phyloP scores from a whole-genome alignment of 2,113 vertebrate genomes.

The Lonchura striata region DNA sequence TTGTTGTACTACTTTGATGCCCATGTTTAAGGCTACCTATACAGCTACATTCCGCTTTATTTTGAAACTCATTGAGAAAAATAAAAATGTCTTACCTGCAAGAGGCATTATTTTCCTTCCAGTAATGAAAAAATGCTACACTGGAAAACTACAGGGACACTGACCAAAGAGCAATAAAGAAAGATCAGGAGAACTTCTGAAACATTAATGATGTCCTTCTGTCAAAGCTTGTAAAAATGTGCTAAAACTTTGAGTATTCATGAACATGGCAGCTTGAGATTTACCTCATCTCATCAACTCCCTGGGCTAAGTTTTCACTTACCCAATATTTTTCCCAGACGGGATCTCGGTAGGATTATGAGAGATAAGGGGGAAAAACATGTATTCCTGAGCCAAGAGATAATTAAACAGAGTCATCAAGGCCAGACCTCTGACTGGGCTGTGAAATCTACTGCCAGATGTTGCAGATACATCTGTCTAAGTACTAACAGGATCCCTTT shows the following conservation, averaged over 20 bases:
- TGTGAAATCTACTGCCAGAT: conserved; percentile 56
- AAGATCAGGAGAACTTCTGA: conserved; percentile 56
- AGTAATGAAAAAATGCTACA: conserved; percentile 49
- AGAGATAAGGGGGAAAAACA: conserved; percentile 35
- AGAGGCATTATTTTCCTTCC: conserved; percentile 32
- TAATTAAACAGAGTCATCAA: conserved; percentile 66
- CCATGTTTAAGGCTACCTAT: neutral
- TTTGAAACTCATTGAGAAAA: conserved; percentile 51
- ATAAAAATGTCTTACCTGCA: conserved; percentile 27
- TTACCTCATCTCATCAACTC: conserved; percentile 56
- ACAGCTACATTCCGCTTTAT: conserved; percentile 9
- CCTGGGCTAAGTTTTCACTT: conserved; percentile 49
- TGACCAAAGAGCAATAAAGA: conserved; percentile 53
- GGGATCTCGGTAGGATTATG: conserved; percentile 9
- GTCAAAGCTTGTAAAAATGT: conserved; percentile 62
- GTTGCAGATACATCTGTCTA: conserved; percentile 64
- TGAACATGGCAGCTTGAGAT: conserved; percentile 51
- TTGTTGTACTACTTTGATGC: conserved; percentile 21
- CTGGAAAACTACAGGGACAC: conserved; percentile 42
- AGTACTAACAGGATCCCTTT: conserved; percentile 43
- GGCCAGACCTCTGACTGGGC: conserved; percentile 62
- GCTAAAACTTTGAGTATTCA: conserved; percentile 47
- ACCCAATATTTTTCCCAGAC: conserved; percentile 21
- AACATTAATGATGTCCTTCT: conserved; percentile 65
- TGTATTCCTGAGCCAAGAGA: conserved; percentile 44